Evolutionary conservation across 1,140 invertebrate species (phyloP).

Genomic region (Ganaspis sp.): DNA sequence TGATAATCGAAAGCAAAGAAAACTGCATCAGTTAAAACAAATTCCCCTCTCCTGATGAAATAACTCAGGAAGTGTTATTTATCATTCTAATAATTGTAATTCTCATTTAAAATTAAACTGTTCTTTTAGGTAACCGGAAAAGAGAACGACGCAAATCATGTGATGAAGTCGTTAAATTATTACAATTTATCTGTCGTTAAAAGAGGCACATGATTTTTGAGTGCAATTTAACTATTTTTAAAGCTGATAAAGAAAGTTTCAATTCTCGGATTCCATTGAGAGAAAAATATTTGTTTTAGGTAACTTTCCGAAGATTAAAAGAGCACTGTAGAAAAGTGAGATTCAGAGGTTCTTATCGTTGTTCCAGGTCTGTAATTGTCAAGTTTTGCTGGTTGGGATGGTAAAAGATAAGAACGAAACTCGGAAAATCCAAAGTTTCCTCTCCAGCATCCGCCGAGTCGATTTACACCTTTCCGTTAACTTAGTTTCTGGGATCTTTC

Average conservation of each 20-base stretch:
- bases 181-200: too few relatives aligned
- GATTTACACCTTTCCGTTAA: constrained; percentile 31
- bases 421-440: constrained; percentile 11
- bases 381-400: constrained; percentile 19
- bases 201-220: too few relatives aligned
- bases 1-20: neutral
- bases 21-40: neutral
- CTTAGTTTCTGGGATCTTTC: constrained; percentile 28
- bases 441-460: constrained; percentile 11
- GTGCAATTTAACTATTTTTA: too few relatives aligned
- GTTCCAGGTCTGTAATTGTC: constrained; percentile 21
- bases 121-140: too few relatives aligned
- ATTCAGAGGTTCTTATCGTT: neutral
- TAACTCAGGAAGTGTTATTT: too few relatives aligned
- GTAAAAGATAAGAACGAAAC: constrained; percentile 25
- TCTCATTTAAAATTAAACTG: too few relatives aligned
- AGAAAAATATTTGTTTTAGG: constrained; percentile 9
- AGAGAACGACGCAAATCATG: too few relatives aligned
- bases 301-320: constrained; percentile 6
- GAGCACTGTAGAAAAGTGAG: constrained; percentile 1
- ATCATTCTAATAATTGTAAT: too few relatives aligned
- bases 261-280: neutral
- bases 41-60: too few relatives aligned
- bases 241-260: too few relatives aligned
- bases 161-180: too few relatives aligned